Percentiles rank a stretch among this genome's conserved stretches.
Conservation (phyloP, 1,140 invertebrate species). For the Muscidifurax raptorellus region DNA sequence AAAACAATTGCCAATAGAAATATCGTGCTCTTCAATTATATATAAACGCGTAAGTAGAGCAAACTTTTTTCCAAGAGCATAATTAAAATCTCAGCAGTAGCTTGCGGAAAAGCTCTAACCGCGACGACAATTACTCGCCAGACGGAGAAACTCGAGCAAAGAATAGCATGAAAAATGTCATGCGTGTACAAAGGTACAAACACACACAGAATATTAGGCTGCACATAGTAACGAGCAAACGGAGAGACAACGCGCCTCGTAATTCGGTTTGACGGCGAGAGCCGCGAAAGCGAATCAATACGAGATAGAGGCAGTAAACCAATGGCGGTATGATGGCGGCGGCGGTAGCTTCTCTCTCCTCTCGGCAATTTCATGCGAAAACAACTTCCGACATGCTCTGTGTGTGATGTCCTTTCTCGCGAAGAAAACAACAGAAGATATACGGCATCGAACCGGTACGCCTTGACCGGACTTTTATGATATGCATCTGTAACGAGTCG, state of each 20-base stretch:
- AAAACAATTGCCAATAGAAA: too few species aligned
- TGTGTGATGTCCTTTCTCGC: not conserved
- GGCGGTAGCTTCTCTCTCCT: not conserved
- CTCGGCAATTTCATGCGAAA: not conserved
- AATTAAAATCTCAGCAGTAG: too few species aligned
- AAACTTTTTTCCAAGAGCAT: too few species aligned
- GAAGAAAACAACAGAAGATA: too few species aligned
- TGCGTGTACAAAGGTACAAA: not conserved
- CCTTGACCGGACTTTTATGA: not conserved
- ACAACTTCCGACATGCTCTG: constrained; percentile 21
- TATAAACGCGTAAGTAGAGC: too few species aligned
- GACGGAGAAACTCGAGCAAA: too few species aligned
- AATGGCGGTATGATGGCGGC: not conserved
- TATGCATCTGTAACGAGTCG: too few species aligned
- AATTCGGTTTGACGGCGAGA: constrained; percentile 37
- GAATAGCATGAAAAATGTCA: too few species aligned
- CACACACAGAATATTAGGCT: not conserved
- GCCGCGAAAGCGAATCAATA: constrained; percentile 44
- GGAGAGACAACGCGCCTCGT: not conserved
- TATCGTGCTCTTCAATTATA: too few species aligned
- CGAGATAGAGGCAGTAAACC: constrained; percentile 27
- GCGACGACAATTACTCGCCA: too few species aligned
- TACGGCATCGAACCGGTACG: not conserved
- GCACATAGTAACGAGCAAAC: too few species aligned
- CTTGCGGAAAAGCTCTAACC: too few species aligned